Percentiles rank a stretch among this genome's conserved stretches.
phyloP scores from a whole-genome alignment of 1,140 invertebrate species.

The Lasioglossum albipes region DNA sequence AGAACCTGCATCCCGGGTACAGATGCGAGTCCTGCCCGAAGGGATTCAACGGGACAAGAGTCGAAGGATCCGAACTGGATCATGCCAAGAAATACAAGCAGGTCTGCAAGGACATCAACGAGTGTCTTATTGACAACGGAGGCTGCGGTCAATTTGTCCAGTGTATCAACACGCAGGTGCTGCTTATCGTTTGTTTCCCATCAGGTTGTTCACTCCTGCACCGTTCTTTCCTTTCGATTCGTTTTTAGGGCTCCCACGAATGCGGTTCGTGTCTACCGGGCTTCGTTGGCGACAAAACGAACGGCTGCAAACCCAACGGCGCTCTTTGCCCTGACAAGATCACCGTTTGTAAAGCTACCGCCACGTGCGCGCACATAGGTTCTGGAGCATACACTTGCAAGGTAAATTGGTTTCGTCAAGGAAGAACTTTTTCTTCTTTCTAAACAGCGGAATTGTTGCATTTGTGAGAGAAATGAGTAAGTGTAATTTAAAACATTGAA shows the following conservation, averaged over 20 bases:
- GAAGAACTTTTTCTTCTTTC: too few species aligned
- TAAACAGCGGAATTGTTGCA: too few species aligned
- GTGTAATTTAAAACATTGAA: too few species aligned
- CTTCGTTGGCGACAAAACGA: constrained; percentile 85
- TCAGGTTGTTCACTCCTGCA: neutral
- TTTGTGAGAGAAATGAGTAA: too few species aligned
- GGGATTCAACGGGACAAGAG: constrained; percentile 87
- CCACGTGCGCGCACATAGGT: constrained; percentile 83
- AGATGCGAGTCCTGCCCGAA: constrained; percentile 86
- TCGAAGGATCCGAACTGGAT: constrained; percentile 85
- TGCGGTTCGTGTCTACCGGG: constrained; percentile 77
- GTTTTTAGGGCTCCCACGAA: constrained; percentile 74
- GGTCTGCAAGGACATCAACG: constrained; percentile 92
- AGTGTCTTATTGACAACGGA: constrained; percentile 90
- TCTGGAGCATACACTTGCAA: constrained; percentile 68
- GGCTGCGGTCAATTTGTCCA: constrained; percentile 88
- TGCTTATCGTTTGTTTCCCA: neutral
- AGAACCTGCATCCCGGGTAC: constrained; percentile 92
- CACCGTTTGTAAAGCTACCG: constrained; percentile 86
- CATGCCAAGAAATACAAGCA: constrained; percentile 85
- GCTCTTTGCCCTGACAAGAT: constrained; percentile 85
- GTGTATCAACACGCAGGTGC: constrained; percentile 89
- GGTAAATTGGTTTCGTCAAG: constrained; percentile 56
- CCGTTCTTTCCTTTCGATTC: neutral
- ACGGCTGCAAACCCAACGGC: constrained; percentile 82